phyloP scores from a whole-genome alignment of 2,113 vertebrate genomes.

The Nematolebias whitei region DNA sequence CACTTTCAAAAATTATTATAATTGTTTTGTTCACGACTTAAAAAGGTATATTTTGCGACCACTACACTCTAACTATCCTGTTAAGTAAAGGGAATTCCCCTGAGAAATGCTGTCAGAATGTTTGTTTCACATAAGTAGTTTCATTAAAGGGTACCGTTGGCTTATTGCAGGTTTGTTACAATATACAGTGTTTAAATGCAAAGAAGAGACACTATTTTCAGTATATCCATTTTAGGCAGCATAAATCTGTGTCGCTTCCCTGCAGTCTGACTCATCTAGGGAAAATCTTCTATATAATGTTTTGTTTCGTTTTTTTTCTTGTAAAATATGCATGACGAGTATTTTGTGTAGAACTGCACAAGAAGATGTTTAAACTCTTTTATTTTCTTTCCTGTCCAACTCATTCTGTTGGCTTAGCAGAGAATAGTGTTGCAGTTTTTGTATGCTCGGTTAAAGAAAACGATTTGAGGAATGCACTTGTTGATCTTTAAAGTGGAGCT shows the following conservation, averaged over 20 bases:
- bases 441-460: too few relatives aligned
- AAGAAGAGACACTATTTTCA: constrained; percentile 3
- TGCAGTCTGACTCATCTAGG: constrained; percentile 38
- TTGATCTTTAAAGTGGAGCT: background rate
- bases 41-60: background rate
- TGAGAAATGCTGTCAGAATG: too few relatives aligned
- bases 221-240: background rate
- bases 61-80: background rate
- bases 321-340: background rate
- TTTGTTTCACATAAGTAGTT: too few relatives aligned
- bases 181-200: too few relatives aligned
- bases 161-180: too few relatives aligned
- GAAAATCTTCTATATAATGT: background rate
- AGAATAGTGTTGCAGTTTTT: background rate
- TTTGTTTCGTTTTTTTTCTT: background rate
- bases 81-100: background rate
- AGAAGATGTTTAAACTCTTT: background rate
- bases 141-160: too few relatives aligned
- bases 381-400: background rate
- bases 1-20: too few relatives aligned
- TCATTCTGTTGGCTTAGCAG: background rate
- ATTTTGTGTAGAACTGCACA: background rate
- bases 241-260: constrained; percentile 13
- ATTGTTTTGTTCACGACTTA: background rate
- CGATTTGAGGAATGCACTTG: background rate